A percentile compares a stretch with the other conserved stretches of the same genome.
phyloP scores from a whole-genome alignment of 2,888 invertebrate species.

The Aromia moschata region DNA sequence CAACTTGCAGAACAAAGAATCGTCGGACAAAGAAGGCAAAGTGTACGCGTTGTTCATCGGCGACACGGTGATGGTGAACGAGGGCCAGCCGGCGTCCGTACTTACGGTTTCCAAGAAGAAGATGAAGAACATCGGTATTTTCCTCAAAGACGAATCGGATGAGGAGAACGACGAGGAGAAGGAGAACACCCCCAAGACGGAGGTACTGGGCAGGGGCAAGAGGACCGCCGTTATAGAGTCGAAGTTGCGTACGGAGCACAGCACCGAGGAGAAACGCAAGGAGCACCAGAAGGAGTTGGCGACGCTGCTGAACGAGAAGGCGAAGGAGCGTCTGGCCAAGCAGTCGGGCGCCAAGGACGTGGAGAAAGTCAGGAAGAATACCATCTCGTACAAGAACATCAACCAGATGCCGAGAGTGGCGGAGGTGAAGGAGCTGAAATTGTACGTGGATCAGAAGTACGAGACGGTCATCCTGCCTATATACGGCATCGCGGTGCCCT shows the following conservation, averaged over 20 bases:
- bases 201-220: conserved; percentile 80
- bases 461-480: conserved; percentile 98
- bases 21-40: conserved; percentile 88
- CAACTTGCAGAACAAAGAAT: conserved; percentile 82
- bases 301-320: conserved; percentile 88
- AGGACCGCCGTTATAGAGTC: conserved; percentile 92
- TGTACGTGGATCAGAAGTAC: conserved; percentile 96
- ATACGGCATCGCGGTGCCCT: conserved; percentile 95
- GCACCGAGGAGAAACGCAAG: conserved; percentile 96
- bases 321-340: conserved; percentile 90
- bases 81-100: conserved; percentile 81
- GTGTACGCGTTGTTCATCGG: conserved; percentile 94
- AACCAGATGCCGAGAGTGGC: conserved; percentile 93
- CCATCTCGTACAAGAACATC: conserved; percentile 91
- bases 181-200: conserved; percentile 72
- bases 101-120: conserved; percentile 94
- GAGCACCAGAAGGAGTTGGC: conserved; percentile 97
- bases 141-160: conserved; percentile 89
- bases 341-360: conserved; percentile 86
- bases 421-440: conserved; percentile 91
- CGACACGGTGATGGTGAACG: conserved; percentile 95
- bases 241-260: conserved; percentile 92
- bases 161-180: conserved; percentile 83
- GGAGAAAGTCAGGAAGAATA: conserved; percentile 92
- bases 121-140: conserved; percentile 94